Conservation (phyloP, 2,113 vertebrate species). For the Lates calcarifer region DNA sequence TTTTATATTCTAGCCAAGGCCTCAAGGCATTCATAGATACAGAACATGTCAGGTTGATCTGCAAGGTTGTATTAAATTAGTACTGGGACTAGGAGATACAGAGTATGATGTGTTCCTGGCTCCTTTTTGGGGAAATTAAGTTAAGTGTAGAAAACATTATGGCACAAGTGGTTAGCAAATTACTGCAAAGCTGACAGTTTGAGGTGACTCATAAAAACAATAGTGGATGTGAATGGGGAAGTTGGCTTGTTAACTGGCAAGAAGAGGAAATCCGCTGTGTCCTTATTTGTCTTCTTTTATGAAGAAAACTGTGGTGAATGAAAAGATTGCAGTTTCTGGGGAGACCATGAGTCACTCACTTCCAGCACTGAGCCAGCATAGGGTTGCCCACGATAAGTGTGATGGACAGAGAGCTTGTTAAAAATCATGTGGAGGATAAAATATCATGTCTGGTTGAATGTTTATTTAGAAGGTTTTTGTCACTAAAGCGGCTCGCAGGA, state of each 20-base stretch:
- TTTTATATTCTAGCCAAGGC: not conserved
- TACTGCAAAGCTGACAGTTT: conserved; percentile 12
- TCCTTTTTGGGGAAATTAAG: not conserved
- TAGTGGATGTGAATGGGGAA: conserved; percentile 58
- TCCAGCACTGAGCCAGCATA: conserved; percentile 17
- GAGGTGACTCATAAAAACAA: conserved; percentile 61
- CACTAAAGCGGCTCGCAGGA: not conserved
- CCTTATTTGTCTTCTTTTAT: conserved; percentile 67
- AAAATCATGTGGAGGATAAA: conserved; percentile 14
- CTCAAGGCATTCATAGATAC: not conserved
- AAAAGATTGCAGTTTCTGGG: conserved; percentile 60
- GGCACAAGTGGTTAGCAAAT: conserved; percentile 35
- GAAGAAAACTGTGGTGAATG: conserved; percentile 71
- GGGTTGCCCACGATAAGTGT: conserved; percentile 19
- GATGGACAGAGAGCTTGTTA: not conserved
- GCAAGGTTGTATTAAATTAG: too few species aligned
- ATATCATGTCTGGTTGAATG: not conserved
- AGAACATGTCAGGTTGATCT: not conserved
- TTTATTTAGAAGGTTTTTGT: conserved; percentile 8
- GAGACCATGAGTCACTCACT: conserved; percentile 54
- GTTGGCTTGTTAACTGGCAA: conserved; percentile 40
- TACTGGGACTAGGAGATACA: not conserved
- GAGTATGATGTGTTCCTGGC: not conserved
- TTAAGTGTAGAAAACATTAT: conserved; percentile 28
- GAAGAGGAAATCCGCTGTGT: conserved; percentile 77